phyloP scores from a whole-genome alignment of 2,888 invertebrate genomes.

The Tenthredo mesomela region DNA sequence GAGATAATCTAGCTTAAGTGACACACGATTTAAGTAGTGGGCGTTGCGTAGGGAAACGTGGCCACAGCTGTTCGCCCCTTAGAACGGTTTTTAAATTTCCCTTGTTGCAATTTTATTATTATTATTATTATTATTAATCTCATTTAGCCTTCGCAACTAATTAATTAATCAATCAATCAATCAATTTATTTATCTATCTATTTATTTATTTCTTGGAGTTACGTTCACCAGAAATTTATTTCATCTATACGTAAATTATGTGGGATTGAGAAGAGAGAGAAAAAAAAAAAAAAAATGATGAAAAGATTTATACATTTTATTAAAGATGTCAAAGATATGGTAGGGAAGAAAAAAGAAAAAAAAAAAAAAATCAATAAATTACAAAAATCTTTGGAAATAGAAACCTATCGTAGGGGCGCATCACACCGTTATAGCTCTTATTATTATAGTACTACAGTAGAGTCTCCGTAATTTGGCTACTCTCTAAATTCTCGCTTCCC shows the following conservation, averaged over 20 bases:
- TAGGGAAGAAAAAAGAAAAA: neutral
- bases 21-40: slow-evolving; percentile 53
- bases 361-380: neutral
- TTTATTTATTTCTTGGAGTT: neutral
- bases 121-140: neutral
- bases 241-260: neutral
- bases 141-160: neutral
- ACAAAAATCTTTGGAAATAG: slow-evolving; percentile 51
- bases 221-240: neutral
- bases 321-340: too few species aligned
- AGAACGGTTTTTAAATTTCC: slow-evolving; percentile 58
- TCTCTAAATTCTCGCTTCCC: too few species aligned
- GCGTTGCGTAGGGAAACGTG: slow-evolving; percentile 46
- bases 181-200: slow-evolving; percentile 41
- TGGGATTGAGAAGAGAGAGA: neutral
- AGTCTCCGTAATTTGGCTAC: too few species aligned
- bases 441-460: slow-evolving; percentile 70
- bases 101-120: slow-evolving; percentile 24
- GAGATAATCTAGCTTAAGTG: slow-evolving; percentile 62
- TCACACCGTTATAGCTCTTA: slow-evolving; percentile 74
- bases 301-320: neutral
- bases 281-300: neutral
- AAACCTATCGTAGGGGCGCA: slow-evolving; percentile 66
- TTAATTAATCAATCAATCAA: slow-evolving; percentile 35
- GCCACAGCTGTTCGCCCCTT: slow-evolving; percentile 47